phyloP scores from a whole-genome alignment of 2,797 vertebrate species.

The Xenopus petersii region DNA sequence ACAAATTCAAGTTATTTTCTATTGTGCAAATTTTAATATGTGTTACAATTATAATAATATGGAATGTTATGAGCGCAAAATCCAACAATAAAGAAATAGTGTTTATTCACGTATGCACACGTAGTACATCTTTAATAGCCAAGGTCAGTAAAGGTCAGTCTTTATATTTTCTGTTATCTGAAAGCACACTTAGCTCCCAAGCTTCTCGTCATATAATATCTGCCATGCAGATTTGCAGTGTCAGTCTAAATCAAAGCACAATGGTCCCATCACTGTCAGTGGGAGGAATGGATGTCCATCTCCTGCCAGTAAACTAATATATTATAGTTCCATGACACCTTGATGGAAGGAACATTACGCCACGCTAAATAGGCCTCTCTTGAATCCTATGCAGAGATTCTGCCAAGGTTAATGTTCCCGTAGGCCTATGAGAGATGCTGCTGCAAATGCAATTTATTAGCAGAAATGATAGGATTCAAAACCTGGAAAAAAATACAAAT shows the following conservation, averaged over 20 bases:
- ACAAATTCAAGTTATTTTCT: too few species aligned
- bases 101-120: too few species aligned
- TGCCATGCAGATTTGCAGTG: slow-evolving; percentile 42
- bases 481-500: not conserved
- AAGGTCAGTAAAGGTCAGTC: slow-evolving; percentile 12
- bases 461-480: not conserved
- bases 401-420: slow-evolving; percentile 43
- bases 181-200: not conserved
- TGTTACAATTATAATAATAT: too few species aligned
- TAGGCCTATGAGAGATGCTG: slow-evolving; percentile 19
- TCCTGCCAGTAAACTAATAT: slow-evolving; percentile 13
- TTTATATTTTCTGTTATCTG: slow-evolving; percentile 18
- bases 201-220: slow-evolving; percentile 15
- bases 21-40: too few species aligned
- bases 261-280: slow-evolving; percentile 44
- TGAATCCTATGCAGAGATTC: slow-evolving; percentile 29
- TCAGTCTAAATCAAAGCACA: slow-evolving; percentile 48
- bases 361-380: slow-evolving; percentile 30
- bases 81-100: too few species aligned
- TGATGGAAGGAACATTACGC: slow-evolving; percentile 31
- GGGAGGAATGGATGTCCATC: slow-evolving; percentile 36
- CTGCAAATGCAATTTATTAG: slow-evolving; percentile 25
- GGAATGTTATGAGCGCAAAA: too few species aligned
- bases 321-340: slow-evolving; percentile 30
- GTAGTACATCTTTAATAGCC: too few species aligned